Evolutionary conservation across 2,888 invertebrate species (phyloP), one percentile per base, ranked within the genome.

Genomic region (Polydrusus cervinus): DNA sequence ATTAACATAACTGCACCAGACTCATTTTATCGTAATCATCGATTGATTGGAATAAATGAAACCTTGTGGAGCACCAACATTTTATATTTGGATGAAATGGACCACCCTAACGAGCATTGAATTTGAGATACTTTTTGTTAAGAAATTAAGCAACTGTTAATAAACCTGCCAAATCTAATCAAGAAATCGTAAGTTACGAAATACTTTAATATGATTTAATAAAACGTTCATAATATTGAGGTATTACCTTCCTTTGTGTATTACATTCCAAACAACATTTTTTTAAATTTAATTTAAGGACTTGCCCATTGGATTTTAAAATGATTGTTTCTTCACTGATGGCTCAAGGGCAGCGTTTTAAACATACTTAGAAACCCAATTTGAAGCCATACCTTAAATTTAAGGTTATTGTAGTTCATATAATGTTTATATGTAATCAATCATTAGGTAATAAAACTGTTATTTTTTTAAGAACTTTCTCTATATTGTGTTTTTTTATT

Each of bases 321-420:
- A 60, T 38, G 1, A 60, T 60, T 38, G 38, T 60, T 60, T 38
- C 38, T 38, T 60, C 38, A 11, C 57, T 38, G 38, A 60, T 38
- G 30, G 57, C 57, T 60, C 57, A 60, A 60, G 57, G 57, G 38
- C 18, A 38, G 11, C 18, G 2, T 1, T 16, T 38, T 18, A 38
- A 38, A 2, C 16, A 3, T 34, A 60, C 3, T 18, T 11, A 16
- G 13, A 60, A 38, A 38, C 38, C n/a, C 30, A 57, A 60, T 60
- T 16, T 7, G 16, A 38, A 38, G 7, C 38, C 57, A 13, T 60
- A 11, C 38, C 16, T 60, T 60, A 47, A 47, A 47, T 14, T 47
- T 47, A 47, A n/a, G 13, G n/a, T 47, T 16, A 38, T 16, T 38
- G 18, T 11, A 40, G 38, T 16, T 60, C 38, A 38, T 11, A 57